These are phyloP conservation scores for Gymnoscopelus braueri DNA, from an alignment of 2,797 vertebrate genomes.

Conservation along the genomic window DNA sequence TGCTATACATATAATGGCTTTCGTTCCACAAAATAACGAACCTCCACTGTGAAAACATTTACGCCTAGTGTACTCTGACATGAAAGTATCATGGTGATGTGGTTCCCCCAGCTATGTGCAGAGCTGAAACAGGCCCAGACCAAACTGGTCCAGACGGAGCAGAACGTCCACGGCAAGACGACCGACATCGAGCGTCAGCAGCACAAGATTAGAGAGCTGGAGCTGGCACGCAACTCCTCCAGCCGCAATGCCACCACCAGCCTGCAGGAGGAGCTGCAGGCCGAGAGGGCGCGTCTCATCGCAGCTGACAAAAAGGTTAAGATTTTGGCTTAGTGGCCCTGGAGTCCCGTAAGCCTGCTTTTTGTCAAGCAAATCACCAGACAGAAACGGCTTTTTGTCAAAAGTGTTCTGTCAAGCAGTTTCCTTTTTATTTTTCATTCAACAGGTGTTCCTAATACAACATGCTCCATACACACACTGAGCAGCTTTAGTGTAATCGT, in stretches of 20 bases:
- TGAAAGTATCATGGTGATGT: background rate
- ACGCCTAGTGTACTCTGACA: background rate
- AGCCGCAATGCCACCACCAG: slow-evolving; percentile 73
- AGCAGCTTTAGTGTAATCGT: too few species aligned
- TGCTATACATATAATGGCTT: too few species aligned
- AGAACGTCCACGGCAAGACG: slow-evolving; percentile 74
- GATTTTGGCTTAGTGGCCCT: too few species aligned
- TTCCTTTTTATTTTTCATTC: background rate
- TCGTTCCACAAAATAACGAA: background rate
- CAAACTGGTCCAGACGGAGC: slow-evolving; percentile 81
- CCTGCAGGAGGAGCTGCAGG: slow-evolving; percentile 86
- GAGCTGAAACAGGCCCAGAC: slow-evolving; percentile 88
- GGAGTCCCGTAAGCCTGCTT: background rate
- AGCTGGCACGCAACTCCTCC: slow-evolving; percentile 78
- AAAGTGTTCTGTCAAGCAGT: background rate
- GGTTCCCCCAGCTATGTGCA: slow-evolving; percentile 82
- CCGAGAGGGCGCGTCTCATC: slow-evolving; percentile 81
- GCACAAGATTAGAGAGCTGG: slow-evolving; percentile 82
- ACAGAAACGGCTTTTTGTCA: background rate
- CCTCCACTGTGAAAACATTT: background rate
- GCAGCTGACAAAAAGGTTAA: slow-evolving; percentile 88
- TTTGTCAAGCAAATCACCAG: background rate
- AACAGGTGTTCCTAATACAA: too few species aligned
- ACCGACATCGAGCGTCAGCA: slow-evolving; percentile 84
- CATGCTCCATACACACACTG: too few species aligned